Evolutionary conservation across 2,797 vertebrate species (phyloP).

Genomic region (Catharus ustulatus): DNA sequence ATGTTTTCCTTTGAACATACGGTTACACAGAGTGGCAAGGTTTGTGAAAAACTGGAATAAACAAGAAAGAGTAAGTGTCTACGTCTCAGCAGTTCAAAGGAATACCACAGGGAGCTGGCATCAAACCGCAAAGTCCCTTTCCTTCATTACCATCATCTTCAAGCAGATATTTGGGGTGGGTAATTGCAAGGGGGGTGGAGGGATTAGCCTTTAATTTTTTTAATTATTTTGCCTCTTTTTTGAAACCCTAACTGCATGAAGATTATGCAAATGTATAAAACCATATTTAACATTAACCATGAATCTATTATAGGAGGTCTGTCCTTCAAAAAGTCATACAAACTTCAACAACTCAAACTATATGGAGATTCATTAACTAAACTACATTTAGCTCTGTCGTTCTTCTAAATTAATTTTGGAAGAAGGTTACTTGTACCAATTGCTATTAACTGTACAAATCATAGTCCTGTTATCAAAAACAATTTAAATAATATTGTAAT

Average conservation of each 20-base stretch:
- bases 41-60: constrained; percentile 69
- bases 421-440: background rate
- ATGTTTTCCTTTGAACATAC: constrained; percentile 74
- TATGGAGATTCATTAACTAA: background rate
- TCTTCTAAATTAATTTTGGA: background rate
- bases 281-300: background rate
- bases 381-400: background rate
- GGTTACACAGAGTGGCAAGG: constrained; percentile 24
- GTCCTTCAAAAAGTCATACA: constrained; percentile 2
- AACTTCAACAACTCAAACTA: background rate
- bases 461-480: background rate
- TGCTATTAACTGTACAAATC: background rate
- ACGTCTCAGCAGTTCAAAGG: constrained; percentile 68
- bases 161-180: background rate
- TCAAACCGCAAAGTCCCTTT: constrained; percentile 48
- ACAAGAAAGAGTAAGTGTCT: constrained; percentile 68
- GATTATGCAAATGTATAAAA: constrained; percentile 22
- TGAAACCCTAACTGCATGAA: background rate
- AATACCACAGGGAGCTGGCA: constrained; percentile 67
- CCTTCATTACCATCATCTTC: constrained; percentile 61
- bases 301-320: background rate
- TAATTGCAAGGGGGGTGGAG: background rate
- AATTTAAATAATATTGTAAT: background rate
- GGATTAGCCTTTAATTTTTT: background rate
- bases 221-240: constrained; percentile 6